Percentiles rank a stretch among this genome's conserved stretches.
phyloP scores from a whole-genome alignment of 2,888 invertebrate genomes.

The Myopa tessellatipennis region DNA sequence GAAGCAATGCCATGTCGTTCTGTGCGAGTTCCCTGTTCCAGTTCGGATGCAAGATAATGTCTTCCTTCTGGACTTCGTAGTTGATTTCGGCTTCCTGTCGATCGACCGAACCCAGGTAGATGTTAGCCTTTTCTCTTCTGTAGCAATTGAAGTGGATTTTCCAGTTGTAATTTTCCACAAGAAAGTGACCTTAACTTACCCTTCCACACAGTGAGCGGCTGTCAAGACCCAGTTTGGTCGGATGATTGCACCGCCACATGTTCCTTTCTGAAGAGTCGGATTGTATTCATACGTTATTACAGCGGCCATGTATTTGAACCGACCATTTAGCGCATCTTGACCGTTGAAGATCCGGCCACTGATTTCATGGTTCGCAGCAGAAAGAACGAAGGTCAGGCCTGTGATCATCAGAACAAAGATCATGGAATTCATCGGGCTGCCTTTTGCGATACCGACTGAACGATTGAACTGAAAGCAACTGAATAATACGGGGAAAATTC shows the following conservation, averaged over 20 bases:
- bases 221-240: background rate
- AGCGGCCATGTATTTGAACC: background rate
- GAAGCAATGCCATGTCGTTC: background rate
- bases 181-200: background rate
- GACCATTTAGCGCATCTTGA: background rate
- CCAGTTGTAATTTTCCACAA: background rate
- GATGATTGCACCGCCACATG: background rate
- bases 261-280: too few species aligned
- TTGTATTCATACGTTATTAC: too few species aligned
- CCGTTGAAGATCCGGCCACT: background rate
- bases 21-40: background rate
- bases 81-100: background rate
- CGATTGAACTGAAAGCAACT: too few species aligned
- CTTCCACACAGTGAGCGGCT: slow-evolving; percentile 7
- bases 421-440: too few species aligned
- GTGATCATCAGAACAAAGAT: too few species aligned
- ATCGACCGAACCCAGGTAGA: background rate
- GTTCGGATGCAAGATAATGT: background rate
- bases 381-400: too few species aligned
- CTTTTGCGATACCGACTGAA: too few species aligned
- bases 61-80: background rate
- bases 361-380: too few species aligned
- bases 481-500: too few species aligned
- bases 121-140: background rate
- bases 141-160: background rate